These are phyloP conservation scores for Sipha flava DNA, from an alignment of 1,140 invertebrate genomes.

Conservation along the genomic window DNA sequence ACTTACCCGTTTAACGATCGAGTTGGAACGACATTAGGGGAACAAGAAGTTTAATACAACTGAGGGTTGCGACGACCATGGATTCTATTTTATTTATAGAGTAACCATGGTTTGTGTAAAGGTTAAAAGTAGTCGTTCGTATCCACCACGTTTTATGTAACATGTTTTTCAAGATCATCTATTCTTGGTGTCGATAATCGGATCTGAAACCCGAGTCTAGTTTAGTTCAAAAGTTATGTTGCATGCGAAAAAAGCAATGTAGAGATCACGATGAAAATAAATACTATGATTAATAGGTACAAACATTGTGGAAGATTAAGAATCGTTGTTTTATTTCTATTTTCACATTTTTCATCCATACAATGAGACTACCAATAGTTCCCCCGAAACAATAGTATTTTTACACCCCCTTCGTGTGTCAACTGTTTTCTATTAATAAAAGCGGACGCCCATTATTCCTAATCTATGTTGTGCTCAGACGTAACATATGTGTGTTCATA, in stretches of 20 bases:
- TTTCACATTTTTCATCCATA: too few relatives aligned
- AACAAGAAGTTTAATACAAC: not conserved
- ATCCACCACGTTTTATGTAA: too few relatives aligned
- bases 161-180: not conserved
- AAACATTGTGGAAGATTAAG: too few relatives aligned
- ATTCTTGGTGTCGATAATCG: not conserved
- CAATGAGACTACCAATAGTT: too few relatives aligned
- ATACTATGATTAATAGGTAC: not conserved
- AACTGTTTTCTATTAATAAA: not conserved
- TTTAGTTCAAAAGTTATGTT: not conserved
- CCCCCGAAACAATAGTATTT: not conserved
- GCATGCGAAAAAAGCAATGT: not conserved
- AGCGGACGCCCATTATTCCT: too few relatives aligned
- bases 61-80: not conserved
- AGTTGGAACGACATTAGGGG: not conserved
- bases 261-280: not conserved
- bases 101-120: not conserved
- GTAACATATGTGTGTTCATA: too few relatives aligned
- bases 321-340: not conserved
- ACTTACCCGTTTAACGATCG: constrained; percentile 3
- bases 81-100: not conserved
- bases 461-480: too few relatives aligned
- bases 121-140: not conserved
- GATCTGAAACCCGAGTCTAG: not conserved
- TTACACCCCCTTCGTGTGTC: not conserved